Percentiles rank a stretch among this genome's conserved stretches.
Evolutionary conservation across 2,797 vertebrate species (phyloP).

Genomic region (Tragelaphus oryx): DNA sequence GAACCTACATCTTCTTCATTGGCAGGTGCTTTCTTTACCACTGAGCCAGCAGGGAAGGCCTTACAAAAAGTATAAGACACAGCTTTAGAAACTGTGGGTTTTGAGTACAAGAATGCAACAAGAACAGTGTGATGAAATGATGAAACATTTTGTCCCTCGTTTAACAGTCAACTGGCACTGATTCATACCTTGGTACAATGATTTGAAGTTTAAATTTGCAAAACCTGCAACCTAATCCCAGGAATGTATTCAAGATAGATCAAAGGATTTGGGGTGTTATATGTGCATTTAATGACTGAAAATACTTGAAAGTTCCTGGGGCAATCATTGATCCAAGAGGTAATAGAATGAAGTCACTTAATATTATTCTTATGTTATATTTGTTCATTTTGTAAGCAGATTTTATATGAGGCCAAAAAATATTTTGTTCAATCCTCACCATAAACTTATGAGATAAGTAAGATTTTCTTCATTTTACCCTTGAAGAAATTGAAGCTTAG

Average conservation of each 20-base stretch:
- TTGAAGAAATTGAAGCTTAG: not conserved
- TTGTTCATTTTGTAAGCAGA: not conserved
- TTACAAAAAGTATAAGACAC: not conserved
- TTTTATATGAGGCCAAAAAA: not conserved
- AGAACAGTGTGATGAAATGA: not conserved
- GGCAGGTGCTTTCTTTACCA: not conserved
- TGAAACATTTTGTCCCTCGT: not conserved
- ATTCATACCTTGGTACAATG: not conserved
- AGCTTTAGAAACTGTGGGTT: not conserved
- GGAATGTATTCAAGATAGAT: not conserved
- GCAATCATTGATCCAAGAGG: not conserved
- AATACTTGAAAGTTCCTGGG: not conserved
- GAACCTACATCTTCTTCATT: not conserved
- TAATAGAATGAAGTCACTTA: not conserved
- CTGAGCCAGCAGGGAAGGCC: not conserved
- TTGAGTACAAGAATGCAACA: not conserved
- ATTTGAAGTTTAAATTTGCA: constrained; percentile 3
- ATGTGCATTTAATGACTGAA: not conserved
- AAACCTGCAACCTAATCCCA: not conserved
- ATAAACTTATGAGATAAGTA: not conserved
- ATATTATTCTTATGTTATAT: not conserved
- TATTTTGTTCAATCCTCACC: not conserved
- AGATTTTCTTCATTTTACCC: not conserved
- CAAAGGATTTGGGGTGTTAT: not conserved
- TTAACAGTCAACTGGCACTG: not conserved